These are phyloP conservation scores for Choreutis nemorana DNA, from an alignment of 2,888 invertebrate genomes.

Conservation along the genomic window DNA sequence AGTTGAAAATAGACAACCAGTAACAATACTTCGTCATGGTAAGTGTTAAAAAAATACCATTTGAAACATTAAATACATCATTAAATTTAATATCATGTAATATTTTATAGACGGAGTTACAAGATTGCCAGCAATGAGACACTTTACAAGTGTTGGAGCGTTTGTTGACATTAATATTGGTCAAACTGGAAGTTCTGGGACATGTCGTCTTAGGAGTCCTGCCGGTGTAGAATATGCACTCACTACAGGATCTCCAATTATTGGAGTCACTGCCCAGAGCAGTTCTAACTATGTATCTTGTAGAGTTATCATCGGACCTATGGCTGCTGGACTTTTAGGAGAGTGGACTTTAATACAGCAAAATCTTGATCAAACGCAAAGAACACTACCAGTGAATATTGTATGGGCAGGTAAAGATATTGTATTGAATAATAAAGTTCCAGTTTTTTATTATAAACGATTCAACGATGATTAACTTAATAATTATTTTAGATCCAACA, in stretches of 20 bases:
- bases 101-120: constrained; percentile 4
- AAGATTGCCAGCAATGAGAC: constrained; percentile 4
- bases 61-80: neutral
- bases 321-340: constrained; percentile 15
- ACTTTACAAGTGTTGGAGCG: constrained; percentile 7
- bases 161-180: constrained; percentile 6
- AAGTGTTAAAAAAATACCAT: constrained; percentile 1
- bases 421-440: neutral
- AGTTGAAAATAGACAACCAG: constrained; percentile 5
- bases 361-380: constrained; percentile 5
- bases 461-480: neutral
- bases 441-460: neutral
- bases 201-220: neutral
- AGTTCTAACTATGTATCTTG: constrained; percentile 19
- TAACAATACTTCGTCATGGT: constrained; percentile 5
- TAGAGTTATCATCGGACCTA: constrained; percentile 19
- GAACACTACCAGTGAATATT: constrained; percentile 6
- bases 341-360: constrained; percentile 12
- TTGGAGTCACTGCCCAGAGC: constrained; percentile 13
- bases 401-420: constrained; percentile 7
- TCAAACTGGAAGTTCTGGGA: constrained; percentile 1
- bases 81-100: neutral
- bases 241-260: too few relatives aligned
- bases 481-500: constrained; percentile 3
- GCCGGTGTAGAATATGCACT: neutral